Conservation (phyloP, 2,113 vertebrate genomes). For the Grammomys dolichurus region DNA sequence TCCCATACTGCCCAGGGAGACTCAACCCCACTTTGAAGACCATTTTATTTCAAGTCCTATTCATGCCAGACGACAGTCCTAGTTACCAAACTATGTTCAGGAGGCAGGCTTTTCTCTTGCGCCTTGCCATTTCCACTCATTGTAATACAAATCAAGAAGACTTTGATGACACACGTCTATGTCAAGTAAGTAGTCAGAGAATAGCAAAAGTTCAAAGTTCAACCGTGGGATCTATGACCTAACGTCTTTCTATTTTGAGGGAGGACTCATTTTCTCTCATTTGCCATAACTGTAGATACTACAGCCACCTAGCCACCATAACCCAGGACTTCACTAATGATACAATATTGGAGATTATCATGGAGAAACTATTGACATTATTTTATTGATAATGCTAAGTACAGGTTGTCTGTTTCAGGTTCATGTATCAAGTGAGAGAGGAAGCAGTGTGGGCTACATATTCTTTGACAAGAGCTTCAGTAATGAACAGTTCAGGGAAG, state of each 20-base stretch:
- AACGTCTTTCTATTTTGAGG: not conserved
- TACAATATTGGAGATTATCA: not conserved
- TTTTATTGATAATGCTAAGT: not conserved
- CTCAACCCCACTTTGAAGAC: not conserved
- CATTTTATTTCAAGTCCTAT: conserved; percentile 72
- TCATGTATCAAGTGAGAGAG: not conserved
- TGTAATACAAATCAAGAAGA: conserved; percentile 81
- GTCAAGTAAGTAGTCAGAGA: conserved; percentile 81
- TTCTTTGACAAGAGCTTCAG: not conserved
- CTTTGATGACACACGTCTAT: conserved; percentile 51
- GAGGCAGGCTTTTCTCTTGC: conserved; percentile 78
- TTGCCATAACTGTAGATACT: not conserved
- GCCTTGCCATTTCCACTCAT: conserved; percentile 80
- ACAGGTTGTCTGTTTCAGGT: not conserved
- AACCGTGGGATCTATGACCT: conserved; percentile 62
- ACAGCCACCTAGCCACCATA: not conserved
- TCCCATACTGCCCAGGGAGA: not conserved
- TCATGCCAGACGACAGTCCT: conserved; percentile 81
- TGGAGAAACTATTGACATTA: not conserved
- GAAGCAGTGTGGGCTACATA: not conserved
- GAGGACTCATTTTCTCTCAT: not conserved
- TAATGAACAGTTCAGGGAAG: not conserved
- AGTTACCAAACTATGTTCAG: conserved; percentile 79
- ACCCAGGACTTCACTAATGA: not conserved
- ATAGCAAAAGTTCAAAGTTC: conserved; percentile 81